A percentile compares a stretch with the other conserved stretches of the same genome.
These are phyloP conservation scores for Acanthurus tractus DNA, from an alignment of 2,797 vertebrate genomes.

Conservation along the genomic window DNA sequence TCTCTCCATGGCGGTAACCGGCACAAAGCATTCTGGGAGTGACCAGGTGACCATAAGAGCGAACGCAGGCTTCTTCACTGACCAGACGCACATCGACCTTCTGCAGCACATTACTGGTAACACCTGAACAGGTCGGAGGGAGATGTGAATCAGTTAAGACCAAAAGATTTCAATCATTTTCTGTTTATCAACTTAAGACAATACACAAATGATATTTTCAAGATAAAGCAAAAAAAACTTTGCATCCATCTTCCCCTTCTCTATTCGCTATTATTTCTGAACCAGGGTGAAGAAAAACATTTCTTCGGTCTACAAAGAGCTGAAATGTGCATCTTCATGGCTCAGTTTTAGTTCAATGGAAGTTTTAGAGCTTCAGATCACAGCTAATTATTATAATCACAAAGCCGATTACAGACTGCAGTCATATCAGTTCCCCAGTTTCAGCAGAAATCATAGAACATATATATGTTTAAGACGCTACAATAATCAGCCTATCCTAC, in stretches of 20 bases:
- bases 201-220: not conserved
- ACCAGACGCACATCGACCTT: conserved; percentile 91
- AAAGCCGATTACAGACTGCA: too few species aligned
- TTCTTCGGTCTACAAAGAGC: not conserved
- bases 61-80: conserved; percentile 89
- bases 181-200: not conserved
- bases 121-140: conserved; percentile 76
- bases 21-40: conserved; percentile 96
- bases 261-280: not conserved
- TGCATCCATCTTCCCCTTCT: not conserved
- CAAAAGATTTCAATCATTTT: not conserved
- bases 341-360: not conserved
- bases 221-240: too few species aligned
- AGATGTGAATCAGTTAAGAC: not conserved
- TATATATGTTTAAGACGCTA: not conserved
- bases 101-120: conserved; percentile 88
- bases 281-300: not conserved
- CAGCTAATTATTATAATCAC: too few species aligned
- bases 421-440: not conserved
- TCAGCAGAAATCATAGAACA: not conserved
- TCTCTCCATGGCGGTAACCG: conserved; percentile 89
- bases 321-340: not conserved
- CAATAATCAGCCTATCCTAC: not conserved
- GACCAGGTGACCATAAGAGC: conserved; percentile 89
- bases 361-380: not conserved